These are phyloP conservation scores for Cydia fagiglandana DNA, from an alignment of 1,140 invertebrate species.

Conservation along the genomic window DNA sequence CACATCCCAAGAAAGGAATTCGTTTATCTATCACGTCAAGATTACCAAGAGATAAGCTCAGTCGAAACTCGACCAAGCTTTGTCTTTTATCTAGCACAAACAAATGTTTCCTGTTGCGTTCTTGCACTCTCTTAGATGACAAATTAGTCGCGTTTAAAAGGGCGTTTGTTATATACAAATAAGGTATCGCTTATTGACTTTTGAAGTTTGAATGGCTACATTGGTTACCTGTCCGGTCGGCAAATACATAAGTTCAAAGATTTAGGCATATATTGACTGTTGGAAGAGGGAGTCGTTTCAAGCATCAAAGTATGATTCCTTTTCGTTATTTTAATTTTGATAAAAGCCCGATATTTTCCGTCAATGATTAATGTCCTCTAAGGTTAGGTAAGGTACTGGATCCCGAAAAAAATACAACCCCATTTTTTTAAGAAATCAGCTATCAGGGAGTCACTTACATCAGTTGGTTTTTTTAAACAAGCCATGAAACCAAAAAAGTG, in stretches of 20 bases:
- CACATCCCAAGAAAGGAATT: slow-evolving; percentile 70
- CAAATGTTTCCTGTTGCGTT: slow-evolving; percentile 67
- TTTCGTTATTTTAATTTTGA: not conserved
- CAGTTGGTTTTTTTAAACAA: too few species aligned
- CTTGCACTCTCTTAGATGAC: slow-evolving; percentile 41
- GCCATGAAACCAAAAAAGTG: too few species aligned
- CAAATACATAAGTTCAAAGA: slow-evolving; percentile 28
- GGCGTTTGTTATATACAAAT: slow-evolving; percentile 48
- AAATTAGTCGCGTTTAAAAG: slow-evolving; percentile 35
- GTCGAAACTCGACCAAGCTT: slow-evolving; percentile 63
- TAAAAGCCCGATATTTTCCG: not conserved
- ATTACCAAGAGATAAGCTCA: slow-evolving; percentile 62
- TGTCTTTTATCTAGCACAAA: slow-evolving; percentile 74
- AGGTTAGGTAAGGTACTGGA: too few species aligned
- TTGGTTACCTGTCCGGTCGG: slow-evolving; percentile 45
- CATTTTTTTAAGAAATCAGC: too few species aligned
- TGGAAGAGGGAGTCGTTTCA: not conserved
- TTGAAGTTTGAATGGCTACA: slow-evolving; percentile 60
- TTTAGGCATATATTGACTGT: not conserved
- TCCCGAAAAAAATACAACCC: too few species aligned
- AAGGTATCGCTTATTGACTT: slow-evolving; percentile 36
- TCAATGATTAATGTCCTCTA: too few species aligned
- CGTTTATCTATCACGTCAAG: slow-evolving; percentile 65
- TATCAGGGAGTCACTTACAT: too few species aligned
- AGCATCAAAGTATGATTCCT: not conserved